Evolutionary conservation across 2,797 vertebrate species (phyloP), one percentile per base, ranked within the genome.

Genomic region (Tapirus indicus): DNA sequence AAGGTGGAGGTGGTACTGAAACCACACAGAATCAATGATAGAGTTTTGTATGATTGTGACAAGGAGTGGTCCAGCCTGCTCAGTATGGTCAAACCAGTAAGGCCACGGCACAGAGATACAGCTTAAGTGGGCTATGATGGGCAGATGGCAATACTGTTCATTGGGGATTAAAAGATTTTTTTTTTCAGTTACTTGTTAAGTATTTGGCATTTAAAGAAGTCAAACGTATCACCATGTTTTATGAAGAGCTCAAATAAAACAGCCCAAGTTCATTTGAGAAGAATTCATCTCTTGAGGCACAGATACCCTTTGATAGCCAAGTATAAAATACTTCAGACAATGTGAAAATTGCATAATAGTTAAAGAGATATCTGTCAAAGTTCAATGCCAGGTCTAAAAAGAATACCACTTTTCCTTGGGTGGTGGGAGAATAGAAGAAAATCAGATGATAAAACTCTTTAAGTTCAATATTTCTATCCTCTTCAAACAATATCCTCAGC

Each of bases 61-160:
- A 0, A 62, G 11, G 6, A 47, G 32, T 0, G 11, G 7, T 79
- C n/a, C 2, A 21, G 27, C 72, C 11, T 20, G 35, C 8, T 74
- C 29, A 0, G 23, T 6, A 17, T 54, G n/a, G 32, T n/a, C n/a
- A 47, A 68, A 69, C 25, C 21, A 12, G 21, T 12, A 84, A 95
- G 75, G 0, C 0, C 71, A 62, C 1, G 0, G 62, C 21, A 1
- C 4, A 66, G 1, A 56, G 27, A 21, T 5, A 25, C 18, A 77
- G 25, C 35, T 56, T 79, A 0, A 14, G 38, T 6, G 41, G 93
- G 49, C 29, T 44, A 9, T 8, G 56, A 25, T 0, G 7, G 13
- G 25, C 38, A 58, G n/a, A 41, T 72, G 85, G 90, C 47, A 69
- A 64, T 41, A 27, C 16, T 2, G 12, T 25, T 35, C 52, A 7